phyloP scores from a whole-genome alignment of 2,113 vertebrate genomes.

The Casuarius casuarius region DNA sequence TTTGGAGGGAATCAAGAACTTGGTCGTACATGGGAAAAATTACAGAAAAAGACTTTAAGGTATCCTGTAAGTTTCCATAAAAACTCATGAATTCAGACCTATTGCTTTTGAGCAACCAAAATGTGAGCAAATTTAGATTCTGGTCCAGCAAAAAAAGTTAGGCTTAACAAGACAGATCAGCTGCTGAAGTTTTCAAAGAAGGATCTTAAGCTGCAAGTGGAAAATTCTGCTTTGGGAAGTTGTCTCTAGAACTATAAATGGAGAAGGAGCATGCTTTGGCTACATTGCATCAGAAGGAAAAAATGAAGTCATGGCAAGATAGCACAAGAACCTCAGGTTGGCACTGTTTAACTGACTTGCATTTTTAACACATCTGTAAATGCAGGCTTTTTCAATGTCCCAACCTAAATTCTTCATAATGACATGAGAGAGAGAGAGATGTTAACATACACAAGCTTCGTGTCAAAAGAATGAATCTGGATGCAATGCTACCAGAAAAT shows the following conservation, averaged over 20 bases:
- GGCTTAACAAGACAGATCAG: neutral
- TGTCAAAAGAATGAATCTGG: neutral
- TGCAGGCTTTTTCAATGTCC: neutral
- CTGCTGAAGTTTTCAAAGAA: neutral
- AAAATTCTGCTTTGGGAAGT: neutral
- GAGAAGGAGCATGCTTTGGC: neutral
- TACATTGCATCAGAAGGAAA: neutral
- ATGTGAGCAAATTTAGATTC: neutral
- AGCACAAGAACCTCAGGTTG: neutral
- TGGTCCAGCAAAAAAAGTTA: neutral
- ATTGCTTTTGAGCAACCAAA: neutral
- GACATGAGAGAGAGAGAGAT: neutral
- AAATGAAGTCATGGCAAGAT: neutral
- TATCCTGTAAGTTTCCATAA: accelerated
- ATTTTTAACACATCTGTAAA: neutral
- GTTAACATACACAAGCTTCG: neutral
- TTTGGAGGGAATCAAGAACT: neutral
- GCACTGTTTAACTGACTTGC: neutral
- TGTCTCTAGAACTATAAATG: neutral
- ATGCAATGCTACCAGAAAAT: neutral
- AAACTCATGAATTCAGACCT: neutral
- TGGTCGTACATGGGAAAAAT: neutral
- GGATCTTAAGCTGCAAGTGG: neutral
- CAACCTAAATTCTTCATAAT: neutral
- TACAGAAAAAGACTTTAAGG: neutral